These are phyloP conservation scores for Stercorarius parasiticus DNA, from an alignment of 2,113 vertebrate genomes.

Conservation along the genomic window DNA sequence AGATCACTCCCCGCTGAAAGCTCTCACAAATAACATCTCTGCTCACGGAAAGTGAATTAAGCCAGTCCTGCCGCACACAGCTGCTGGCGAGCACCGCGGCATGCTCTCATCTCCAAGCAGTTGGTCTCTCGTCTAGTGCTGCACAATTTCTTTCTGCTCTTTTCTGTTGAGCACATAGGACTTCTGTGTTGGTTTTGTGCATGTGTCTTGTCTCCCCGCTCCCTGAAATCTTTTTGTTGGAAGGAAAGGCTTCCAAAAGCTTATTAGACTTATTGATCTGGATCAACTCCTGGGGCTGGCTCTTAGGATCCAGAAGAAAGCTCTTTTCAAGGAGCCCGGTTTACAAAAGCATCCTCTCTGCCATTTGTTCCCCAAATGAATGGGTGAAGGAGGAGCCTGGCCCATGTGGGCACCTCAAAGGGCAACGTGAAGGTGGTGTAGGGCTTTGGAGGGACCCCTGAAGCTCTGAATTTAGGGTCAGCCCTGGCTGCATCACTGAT, in stretches of 20 bases:
- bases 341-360: neutral
- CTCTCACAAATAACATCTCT: conserved; percentile 41
- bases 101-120: neutral
- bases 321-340: neutral
- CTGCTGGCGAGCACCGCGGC: neutral
- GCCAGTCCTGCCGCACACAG: neutral
- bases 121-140: neutral
- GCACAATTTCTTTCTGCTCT: neutral
- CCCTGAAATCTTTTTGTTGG: neutral
- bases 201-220: neutral
- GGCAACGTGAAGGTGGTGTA: neutral
- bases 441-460: neutral
- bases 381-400: neutral
- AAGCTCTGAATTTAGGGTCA: neutral
- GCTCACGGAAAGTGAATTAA: conserved; percentile 6
- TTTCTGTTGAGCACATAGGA: neutral
- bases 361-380: neutral
- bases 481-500: neutral
- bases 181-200: neutral
- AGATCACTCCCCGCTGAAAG: conserved; percentile 49
- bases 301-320: neutral
- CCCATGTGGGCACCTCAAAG: neutral
- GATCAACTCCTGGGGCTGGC: neutral
- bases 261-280: neutral
- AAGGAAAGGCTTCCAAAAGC: neutral